Conservation (phyloP, 2,888 invertebrate genomes). For the Polyommatus icarus region DNA sequence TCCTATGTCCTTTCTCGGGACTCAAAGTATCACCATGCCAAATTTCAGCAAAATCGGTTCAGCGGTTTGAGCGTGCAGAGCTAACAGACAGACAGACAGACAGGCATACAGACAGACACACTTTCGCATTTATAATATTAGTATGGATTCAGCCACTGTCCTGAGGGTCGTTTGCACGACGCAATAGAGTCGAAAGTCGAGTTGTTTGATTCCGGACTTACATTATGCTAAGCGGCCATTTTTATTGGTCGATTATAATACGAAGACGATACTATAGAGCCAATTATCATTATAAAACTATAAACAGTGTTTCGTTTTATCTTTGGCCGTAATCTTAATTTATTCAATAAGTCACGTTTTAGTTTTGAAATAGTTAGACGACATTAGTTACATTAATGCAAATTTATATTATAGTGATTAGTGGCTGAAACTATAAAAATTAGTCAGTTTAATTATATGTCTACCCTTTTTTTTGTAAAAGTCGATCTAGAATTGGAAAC, state of each 20-base stretch:
- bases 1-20: too few species aligned
- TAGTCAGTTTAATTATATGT: neutral
- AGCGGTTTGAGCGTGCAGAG: too few species aligned
- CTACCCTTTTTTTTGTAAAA: neutral
- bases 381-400: neutral
- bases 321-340: constrained; percentile 9
- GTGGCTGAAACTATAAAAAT: neutral
- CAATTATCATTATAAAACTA: constrained; percentile 30
- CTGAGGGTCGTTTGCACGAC: neutral
- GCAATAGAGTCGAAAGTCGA: neutral
- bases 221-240: constrained; percentile 19
- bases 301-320: constrained; percentile 17
- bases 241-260: constrained; percentile 27
- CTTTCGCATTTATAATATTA: too few species aligned
- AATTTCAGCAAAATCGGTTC: too few species aligned
- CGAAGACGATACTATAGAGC: neutral
- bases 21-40: too few species aligned
- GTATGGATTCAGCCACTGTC: neutral
- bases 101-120: too few species aligned
- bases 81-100: too few species aligned
- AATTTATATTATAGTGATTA: neutral
- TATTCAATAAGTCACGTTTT: constrained; percentile 23
- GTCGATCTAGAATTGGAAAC: neutral
- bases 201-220: neutral
- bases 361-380: neutral